Evolutionary conservation across 2,113 vertebrate species (phyloP).

Genomic region (Actinemys pallida): DNA sequence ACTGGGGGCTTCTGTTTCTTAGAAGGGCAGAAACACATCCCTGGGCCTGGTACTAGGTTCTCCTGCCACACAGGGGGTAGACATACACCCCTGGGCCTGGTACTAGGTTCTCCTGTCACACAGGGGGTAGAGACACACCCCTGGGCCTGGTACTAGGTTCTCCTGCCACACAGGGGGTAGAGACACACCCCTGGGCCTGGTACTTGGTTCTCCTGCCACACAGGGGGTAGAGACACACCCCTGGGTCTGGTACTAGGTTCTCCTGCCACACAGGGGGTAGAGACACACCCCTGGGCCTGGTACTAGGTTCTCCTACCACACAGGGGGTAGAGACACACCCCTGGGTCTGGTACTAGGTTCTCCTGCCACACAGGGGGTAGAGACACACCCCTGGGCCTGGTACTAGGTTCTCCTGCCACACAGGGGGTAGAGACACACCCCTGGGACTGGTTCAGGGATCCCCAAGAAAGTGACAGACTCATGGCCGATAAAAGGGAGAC

Average conservation of each 20-base stretch:
- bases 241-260: background rate
- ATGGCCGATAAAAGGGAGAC: background rate
- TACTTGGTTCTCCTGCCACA: background rate
- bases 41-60: background rate
- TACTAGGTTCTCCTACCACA: too few species aligned
- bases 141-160: background rate
- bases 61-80: background rate
- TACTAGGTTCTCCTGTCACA: background rate
- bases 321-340: too few species aligned
- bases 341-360: background rate
- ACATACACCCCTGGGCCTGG: background rate
- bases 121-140: background rate
- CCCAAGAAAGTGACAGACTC: rapidly evolving
- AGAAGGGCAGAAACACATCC: too few species aligned
- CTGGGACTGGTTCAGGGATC: background rate
- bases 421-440: background rate
- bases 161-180: background rate
- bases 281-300: background rate
- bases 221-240: background rate
- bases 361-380: background rate
- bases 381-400: background rate
- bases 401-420: background rate
- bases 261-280: background rate
- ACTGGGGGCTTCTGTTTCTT: too few species aligned
- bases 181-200: background rate